These are phyloP conservation scores for Pipra filicauda DNA, from an alignment of 2,113 vertebrate genomes.

Conservation along the genomic window DNA sequence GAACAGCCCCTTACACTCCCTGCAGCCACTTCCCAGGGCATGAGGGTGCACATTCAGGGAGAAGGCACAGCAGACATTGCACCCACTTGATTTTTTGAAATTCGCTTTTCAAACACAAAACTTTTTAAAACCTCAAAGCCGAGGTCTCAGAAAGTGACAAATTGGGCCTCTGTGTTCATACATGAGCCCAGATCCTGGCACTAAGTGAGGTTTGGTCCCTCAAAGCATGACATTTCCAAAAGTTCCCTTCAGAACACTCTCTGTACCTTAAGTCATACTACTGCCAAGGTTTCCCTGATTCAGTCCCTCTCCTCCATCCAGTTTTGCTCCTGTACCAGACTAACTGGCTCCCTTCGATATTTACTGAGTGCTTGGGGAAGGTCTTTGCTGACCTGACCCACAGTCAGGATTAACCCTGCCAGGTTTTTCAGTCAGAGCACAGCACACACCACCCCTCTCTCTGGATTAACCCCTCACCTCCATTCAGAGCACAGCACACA, in stretches of 20 bases:
- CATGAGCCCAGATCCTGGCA: not conserved
- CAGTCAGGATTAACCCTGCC: not conserved
- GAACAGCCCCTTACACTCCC: rapidly evolving
- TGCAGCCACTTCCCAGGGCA: not conserved
- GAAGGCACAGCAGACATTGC: not conserved
- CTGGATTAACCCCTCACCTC: not conserved
- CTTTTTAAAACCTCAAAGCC: not conserved
- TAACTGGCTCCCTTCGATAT: not conserved
- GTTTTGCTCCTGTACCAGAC: not conserved
- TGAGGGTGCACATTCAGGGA: rapidly evolving
- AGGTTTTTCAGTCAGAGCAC: not conserved
- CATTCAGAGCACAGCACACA: not conserved
- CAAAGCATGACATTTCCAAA: not conserved
- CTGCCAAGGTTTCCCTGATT: not conserved
- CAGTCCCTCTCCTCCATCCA: not conserved
- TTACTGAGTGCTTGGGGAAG: not conserved
- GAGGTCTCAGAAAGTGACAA: rapidly evolving
- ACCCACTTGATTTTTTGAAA: not conserved
- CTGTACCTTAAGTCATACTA: not conserved
- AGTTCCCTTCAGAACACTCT: not conserved
- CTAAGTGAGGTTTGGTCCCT: not conserved
- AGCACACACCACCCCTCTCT: not conserved
- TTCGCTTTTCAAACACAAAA: not conserved
- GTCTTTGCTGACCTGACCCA: not conserved
- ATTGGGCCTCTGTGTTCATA: rapidly evolving